Evolutionary conservation across 2,888 invertebrate genomes (phyloP), one percentile per base, ranked within the genome.

Genomic region (Mythimna impura): DNA sequence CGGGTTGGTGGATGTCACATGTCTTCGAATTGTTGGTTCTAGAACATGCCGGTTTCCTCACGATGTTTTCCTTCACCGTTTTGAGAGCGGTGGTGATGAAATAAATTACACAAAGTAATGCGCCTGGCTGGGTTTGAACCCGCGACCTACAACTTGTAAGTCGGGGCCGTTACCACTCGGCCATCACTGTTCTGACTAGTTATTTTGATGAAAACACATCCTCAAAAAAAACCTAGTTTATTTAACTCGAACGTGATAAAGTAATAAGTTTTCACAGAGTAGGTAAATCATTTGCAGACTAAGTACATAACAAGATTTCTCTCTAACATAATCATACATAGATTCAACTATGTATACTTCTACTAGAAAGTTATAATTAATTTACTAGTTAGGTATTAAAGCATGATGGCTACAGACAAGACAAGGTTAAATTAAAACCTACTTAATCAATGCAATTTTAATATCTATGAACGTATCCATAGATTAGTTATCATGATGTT

Each of bases 401-500:
- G 1, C 40, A 25, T 58, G 43, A 75, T 54, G 63, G 50, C 64
- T 10, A 50, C 52, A 73, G 60, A 74, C 68, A 65, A 52, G 68
- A 68, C 80, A 66, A 36, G 2, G 5, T 43, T 47, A 36, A 80
- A 68, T 68, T 80, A 75, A 69, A 66, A 66, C 36, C 57, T 67
- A 30, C 36, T 17, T 74, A 74, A 62, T 63, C 22, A 54, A 68
- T 36, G 61, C 25, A 58, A 68, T 52, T 74, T 80, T 60, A 25
- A 22, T 52, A 73, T 66, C 52, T 57, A 54, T 80, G 68, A 47
- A 7, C 79, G 25, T 30, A 57, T 66, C 36, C 57, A 47, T 65
- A 30, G 52, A 65, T 36, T 50, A 62, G 57, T 54, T 58, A 73
- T 79, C 50, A 20, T 14, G 47, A 2, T 47, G 7, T 47, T 47